Base-by-base conservation (phyloP, 2,113 vertebrate genomes). In the Phyllopteryx taeniolatus region DNA sequence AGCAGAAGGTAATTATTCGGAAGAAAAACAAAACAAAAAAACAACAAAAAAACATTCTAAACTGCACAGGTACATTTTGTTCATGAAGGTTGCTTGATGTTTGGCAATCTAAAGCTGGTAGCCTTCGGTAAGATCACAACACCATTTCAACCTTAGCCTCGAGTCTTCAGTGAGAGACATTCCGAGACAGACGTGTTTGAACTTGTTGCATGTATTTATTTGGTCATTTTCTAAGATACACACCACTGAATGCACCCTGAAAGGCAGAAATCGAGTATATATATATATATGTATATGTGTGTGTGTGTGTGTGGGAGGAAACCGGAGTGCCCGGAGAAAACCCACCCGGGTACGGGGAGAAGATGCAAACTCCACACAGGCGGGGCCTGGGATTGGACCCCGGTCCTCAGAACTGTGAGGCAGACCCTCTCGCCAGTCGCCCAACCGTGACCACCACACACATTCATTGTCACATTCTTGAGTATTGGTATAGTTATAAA, bases 131-230 rank as follows among this genome's bases (percentile, higher is more conserved):
- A 8, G 5, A 11, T 22, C 43, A 8, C 42, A 13, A 1, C 4
- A 22, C 1, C 3, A 67, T 56, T 14, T 20, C 8, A 73, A 49
- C 0, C 17, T 43, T 6, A 20, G 1, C 1, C 2, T 31, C 39
- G 4, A 66, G 49, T 64, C 35, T 46, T 0, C 17, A 61, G 13
- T 56, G 53, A 68, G 51, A 67, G 7, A 13, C 70, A 78, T 85
- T 79, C 80, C 68, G 42, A 43, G 0, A 35, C 46, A 56, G 67
- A 49, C 88, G 11, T 74, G 87, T 84, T 33, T 49, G 66, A 77
- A 73, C 85, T 70, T 77, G 85, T n/a, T 47, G 56, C 10, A 33
- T 47, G 33, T 31, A 0, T 1, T 13, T 0, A 8, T 56, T 33
- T 20, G 20, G 31, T 33, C 67, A 60, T 64, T 54, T 22, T 60